Evolutionary conservation across 2,888 invertebrate species (phyloP), one percentile per base, ranked within the genome.

Genomic region (Hypselothyrea guttata): DNA sequence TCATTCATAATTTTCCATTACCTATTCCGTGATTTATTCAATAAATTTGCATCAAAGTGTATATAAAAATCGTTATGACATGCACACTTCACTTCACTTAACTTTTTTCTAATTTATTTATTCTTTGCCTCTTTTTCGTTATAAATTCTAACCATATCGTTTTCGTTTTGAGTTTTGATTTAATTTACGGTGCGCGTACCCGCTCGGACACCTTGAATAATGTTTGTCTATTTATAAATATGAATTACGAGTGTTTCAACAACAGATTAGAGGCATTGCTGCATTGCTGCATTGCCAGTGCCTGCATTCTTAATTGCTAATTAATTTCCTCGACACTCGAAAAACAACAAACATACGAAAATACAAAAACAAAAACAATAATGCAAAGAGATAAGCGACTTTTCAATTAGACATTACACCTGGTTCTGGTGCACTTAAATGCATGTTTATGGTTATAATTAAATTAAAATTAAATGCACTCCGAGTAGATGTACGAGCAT

Each of bases 151-250:
- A 75, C 55, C 79, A 79, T 79, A 79, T 79, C 81, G 83, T 79
- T 78, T 82, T 81, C 75, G 71, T 81, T 22, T 79, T 69, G 65
- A 52, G 61, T 56, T 69, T 77, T 81, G 81, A 81, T 81, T 81
- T 81, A 81, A 81, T 84, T 81, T 81, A 81, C 84, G 83, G 76
- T 70, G 82, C 76, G 67, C 71, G 72, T 2, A 47, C 63, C 60
- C 63, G 55, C 47, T 49, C 64, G 69, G 81, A 82, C 81, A 82
- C 84, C 74, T 82, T 82, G 82, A 82, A 82, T 82, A 81, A 81
- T 82, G 81, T 70, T 71, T 65, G 82, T 70, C 81, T 84, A 84
- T 81, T 81, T 82, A 82, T 78, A 84, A 82, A 84, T 84, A 82
- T 82, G 82, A 82, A 82, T 82, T 84, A 84, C 66, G 68, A 49